Conservation (phyloP, 2,888 invertebrate genomes). For the Parelbella ahira region DNA sequence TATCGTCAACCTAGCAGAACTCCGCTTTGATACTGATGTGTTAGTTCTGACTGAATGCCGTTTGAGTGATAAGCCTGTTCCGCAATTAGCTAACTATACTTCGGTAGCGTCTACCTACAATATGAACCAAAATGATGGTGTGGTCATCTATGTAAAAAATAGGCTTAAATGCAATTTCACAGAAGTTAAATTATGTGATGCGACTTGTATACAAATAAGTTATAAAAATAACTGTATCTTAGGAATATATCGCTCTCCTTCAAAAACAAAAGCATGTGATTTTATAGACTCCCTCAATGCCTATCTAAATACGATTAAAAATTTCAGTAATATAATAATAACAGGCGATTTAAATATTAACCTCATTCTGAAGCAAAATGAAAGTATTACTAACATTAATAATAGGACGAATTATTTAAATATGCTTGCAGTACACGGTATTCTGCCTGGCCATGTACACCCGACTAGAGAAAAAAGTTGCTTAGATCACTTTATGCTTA, state of each 20-base stretch:
- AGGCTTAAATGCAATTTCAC: conserved; percentile 8
- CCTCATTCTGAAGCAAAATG: not conserved
- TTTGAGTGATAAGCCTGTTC: conserved; percentile 8
- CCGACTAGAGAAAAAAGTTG: conserved; percentile 5
- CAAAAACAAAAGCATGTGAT: not conserved
- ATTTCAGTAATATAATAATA: not conserved
- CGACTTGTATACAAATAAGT: conserved; percentile 7
- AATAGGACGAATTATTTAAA: conserved; percentile 2
- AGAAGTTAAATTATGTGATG: conserved; percentile 18
- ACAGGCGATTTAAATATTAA: conserved; percentile 8
- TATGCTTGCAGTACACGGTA: conserved; percentile 1
- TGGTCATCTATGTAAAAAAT: conserved; percentile 2
- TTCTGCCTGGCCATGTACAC: conserved; percentile 1
- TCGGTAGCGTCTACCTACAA: conserved; percentile 8
- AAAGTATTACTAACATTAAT: not conserved
- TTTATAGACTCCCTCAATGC: not conserved
- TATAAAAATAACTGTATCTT: too few species aligned
- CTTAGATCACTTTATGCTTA: conserved; percentile 5
- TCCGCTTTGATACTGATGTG: conserved; percentile 7
- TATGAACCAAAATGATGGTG: conserved; percentile 20
- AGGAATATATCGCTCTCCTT: conserved; percentile 8
- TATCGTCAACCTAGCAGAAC: not conserved
- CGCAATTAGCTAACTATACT: conserved; percentile 22
- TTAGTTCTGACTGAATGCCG: conserved; percentile 15
- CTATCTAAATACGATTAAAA: conserved; percentile 1